Base-by-base conservation (phyloP, 2,113 vertebrate genomes). In the Charina bottae region DNA sequence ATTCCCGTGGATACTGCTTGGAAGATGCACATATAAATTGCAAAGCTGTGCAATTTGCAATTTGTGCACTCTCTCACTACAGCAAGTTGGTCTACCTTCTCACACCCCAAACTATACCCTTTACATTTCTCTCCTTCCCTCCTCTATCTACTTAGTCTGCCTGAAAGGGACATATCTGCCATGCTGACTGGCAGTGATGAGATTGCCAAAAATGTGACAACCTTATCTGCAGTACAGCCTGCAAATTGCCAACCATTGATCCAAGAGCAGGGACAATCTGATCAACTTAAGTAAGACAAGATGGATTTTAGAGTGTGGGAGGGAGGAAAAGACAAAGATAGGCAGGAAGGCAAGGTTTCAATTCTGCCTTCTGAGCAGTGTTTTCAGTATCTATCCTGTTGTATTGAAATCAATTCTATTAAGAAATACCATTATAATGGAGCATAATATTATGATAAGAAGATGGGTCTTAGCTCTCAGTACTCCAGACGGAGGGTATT, bases 221-320 rank as follows among this genome's bases (percentile, higher is more conserved):
- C 93, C 96, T 97, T 97, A 97, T 97, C 97, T 97, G 26, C 95
- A 96, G 96, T 93, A 89, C 95, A 96, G 95, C 96, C 95, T 95
- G 95, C 95, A 96, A 97, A 97, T 97, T 97, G 97, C 95, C 95
- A 96, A 89, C 88, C 96, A 97, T 97, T 96, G 96, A 97, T 97
- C 96, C 95, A 93, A 94, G 93, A 94, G 49, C 8, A 94, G 90
- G 94, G 94, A 92, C 96, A 95, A 97, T 96, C 94, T 94, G 96
- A 97, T 96, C 93, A 92, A 88, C 6, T 91, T 94, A 96, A 93
- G 95, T 94, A 96, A 93, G 95, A 93, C 94, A 93, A 94, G 92
- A 95, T 90, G 92, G 93, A 96, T 96, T 97, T 95, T 91, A 24
- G 72, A 64, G n/a, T 46, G 55, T 54, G 68, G 56, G 33, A 49